Evolutionary conservation across 37 sponge, comb jelly and placozoan genomes (phyloP).

Genomic region (Halisarca cf. caerulea): DNA sequence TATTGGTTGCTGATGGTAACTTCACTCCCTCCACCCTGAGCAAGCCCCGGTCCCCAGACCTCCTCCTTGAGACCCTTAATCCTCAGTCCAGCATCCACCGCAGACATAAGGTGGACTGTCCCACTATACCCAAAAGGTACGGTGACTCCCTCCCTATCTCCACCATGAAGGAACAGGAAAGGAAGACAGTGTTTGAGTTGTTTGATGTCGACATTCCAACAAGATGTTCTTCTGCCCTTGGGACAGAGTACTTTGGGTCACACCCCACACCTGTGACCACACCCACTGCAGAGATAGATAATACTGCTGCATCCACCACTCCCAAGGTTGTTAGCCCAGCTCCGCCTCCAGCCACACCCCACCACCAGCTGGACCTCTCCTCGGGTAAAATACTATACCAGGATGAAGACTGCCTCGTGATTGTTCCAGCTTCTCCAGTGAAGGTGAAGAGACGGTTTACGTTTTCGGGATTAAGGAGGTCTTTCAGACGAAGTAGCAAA

Average conservation of each 20-base stretch:
- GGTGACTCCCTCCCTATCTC: background rate
- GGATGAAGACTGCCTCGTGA: background rate
- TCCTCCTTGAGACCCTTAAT: background rate
- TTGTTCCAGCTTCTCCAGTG: background rate
- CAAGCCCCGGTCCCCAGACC: background rate
- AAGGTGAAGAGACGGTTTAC: constrained; percentile 12
- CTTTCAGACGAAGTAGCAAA: background rate
- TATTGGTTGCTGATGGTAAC: background rate
- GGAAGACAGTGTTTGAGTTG: constrained; percentile 14
- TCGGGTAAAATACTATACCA: background rate
- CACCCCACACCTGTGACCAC: background rate
- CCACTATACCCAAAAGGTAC: background rate
- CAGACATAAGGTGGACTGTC: background rate
- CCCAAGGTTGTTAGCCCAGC: background rate
- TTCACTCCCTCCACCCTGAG: background rate
- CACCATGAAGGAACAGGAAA: background rate
- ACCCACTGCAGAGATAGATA: background rate
- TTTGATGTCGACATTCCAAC: constrained; percentile 2
- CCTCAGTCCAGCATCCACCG: background rate
- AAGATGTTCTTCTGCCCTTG: background rate
- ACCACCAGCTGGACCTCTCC: background rate
- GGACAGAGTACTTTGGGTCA: background rate
- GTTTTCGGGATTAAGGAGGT: background rate
- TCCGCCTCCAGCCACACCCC: too few relatives aligned
- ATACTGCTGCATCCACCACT: too few relatives aligned